A percentile compares a stretch with the other conserved stretches of the same genome.
phyloP scores from a whole-genome alignment of 2,888 invertebrate species.

The Spilarctia lutea region DNA sequence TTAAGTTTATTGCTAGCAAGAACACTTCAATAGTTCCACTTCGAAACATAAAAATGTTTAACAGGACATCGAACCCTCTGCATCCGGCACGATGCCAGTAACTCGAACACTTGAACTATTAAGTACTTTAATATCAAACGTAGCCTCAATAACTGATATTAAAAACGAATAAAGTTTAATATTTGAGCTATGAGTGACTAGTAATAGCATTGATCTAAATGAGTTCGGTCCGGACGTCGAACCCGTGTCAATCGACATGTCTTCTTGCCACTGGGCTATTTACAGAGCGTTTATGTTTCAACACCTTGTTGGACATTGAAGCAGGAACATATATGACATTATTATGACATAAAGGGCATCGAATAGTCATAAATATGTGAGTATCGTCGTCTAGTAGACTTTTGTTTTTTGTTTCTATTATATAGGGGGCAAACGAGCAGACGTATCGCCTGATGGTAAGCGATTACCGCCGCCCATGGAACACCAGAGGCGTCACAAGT shows the following conservation, averaged over 20 bases:
- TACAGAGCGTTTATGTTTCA: conserved; percentile 43
- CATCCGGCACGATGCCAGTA: not conserved
- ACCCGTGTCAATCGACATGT: conserved; percentile 51
- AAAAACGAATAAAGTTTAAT: conserved; percentile 16
- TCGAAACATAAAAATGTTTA: not conserved
- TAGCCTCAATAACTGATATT: conserved; percentile 17
- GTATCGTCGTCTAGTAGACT: too few species aligned
- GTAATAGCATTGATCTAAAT: conserved; percentile 51
- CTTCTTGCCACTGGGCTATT: conserved; percentile 57
- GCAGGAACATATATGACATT: not conserved
- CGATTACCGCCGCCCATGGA: too few species aligned
- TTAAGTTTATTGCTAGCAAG: not conserved
- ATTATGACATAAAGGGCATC: not conserved
- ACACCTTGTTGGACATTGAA: conserved; percentile 13
- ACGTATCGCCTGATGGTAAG: too few species aligned
- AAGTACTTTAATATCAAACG: not conserved
- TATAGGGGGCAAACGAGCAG: too few species aligned
- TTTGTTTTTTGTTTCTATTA: too few species aligned
- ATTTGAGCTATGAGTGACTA: conserved; percentile 22
- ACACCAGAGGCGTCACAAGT: too few species aligned
- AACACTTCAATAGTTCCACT: not conserved
- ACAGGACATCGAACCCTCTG: not conserved
- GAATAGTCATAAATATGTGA: too few species aligned
- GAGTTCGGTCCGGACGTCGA: conserved; percentile 58
- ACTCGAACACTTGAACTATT: conserved; percentile 1